Conservation (phyloP, 2,797 vertebrate species). For the Lepilemur ruficaudatus region DNA sequence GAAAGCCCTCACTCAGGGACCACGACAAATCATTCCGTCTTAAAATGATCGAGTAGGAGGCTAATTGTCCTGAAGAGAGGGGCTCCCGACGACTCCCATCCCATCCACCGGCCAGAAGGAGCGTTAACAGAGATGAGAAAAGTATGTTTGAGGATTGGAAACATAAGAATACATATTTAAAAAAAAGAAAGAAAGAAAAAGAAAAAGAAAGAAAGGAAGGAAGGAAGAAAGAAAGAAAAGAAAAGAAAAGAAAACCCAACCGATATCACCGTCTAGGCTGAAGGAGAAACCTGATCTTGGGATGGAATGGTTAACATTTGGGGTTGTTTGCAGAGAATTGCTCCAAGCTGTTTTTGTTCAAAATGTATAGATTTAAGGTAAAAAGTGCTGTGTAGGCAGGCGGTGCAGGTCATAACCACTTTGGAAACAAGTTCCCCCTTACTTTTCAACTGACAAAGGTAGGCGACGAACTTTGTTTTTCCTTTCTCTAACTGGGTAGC, state of each 20-base stretch:
- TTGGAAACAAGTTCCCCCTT: slow-evolving; percentile 80
- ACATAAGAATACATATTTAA: slow-evolving; percentile 83
- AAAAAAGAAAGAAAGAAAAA: not conserved
- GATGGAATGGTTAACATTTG: slow-evolving; percentile 88
- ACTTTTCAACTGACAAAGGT: slow-evolving; percentile 85
- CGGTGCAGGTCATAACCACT: slow-evolving; percentile 82
- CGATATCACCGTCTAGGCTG: slow-evolving; percentile 84
- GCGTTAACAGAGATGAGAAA: slow-evolving; percentile 83
- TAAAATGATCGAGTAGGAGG: slow-evolving; percentile 85
- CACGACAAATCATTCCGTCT: slow-evolving; percentile 84
- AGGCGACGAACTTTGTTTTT: slow-evolving; percentile 78
- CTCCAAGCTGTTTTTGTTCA: slow-evolving; percentile 90
- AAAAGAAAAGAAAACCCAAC: slow-evolving; percentile 66
- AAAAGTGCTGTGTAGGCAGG: slow-evolving; percentile 75
- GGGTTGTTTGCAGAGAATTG: slow-evolving; percentile 89
- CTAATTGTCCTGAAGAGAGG: slow-evolving; percentile 84
- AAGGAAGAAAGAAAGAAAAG: too few relatives aligned
- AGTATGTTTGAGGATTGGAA: slow-evolving; percentile 83
- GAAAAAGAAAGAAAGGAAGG: not conserved
- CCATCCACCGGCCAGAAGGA: slow-evolving; percentile 76
- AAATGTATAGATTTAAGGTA: slow-evolving; percentile 88
- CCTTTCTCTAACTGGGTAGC: slow-evolving; percentile 75
- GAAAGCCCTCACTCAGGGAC: slow-evolving; percentile 65
- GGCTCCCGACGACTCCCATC: slow-evolving; percentile 76
- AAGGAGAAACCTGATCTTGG: slow-evolving; percentile 88